Conservation (phyloP, 2,797 vertebrate species). For the Babyrousa celebensis region DNA sequence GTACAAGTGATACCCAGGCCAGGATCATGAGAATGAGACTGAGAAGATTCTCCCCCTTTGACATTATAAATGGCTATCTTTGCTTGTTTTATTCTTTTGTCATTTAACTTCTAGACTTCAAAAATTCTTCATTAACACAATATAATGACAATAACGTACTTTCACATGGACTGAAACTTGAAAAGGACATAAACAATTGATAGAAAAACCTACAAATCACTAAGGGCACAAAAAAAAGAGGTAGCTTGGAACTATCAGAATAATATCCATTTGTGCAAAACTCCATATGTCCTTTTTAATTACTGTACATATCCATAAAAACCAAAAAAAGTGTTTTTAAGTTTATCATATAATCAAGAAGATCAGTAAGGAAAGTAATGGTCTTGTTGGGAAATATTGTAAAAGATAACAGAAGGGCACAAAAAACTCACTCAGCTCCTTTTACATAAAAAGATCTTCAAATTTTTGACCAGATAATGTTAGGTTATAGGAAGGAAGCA, state of each 20-base stretch:
- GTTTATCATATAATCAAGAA: background rate
- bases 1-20: background rate
- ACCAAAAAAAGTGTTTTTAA: background rate
- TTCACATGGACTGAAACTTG: slow-evolving; percentile 3
- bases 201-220: background rate
- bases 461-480: background rate
- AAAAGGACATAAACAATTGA: background rate
- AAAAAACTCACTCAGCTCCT: background rate
- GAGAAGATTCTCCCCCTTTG: background rate
- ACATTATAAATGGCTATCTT: background rate
- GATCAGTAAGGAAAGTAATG: background rate
- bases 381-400: background rate
- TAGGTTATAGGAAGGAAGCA: background rate
- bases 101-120: background rate
- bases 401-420: background rate
- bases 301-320: background rate
- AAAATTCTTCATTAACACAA: slow-evolving; percentile 5
- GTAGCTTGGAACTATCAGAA: background rate
- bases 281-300: background rate
- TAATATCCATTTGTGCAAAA: background rate
- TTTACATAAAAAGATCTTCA: slow-evolving; percentile 52
- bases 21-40: background rate
- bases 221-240: background rate
- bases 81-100: background rate
- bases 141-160: background rate